These are phyloP conservation scores for Leptopilina syphax DNA, from an alignment of 2,888 invertebrate genomes.

Conservation along the genomic window DNA sequence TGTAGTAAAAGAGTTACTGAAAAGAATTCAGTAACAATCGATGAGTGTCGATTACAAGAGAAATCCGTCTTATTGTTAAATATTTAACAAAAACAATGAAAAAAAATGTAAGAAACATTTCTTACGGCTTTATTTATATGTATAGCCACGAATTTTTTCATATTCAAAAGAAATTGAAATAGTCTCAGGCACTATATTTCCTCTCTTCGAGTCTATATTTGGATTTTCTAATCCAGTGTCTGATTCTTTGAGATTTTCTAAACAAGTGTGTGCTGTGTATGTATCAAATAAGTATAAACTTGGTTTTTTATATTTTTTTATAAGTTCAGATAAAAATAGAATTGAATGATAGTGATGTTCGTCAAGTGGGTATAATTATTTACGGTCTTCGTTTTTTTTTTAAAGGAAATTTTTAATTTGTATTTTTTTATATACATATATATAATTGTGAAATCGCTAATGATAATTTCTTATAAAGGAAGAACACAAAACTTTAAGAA, in stretches of 20 bases:
- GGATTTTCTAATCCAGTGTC: background rate
- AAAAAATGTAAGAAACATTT: constrained; percentile 15
- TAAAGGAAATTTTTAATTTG: constrained; percentile 29
- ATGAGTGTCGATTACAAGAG: constrained; percentile 10
- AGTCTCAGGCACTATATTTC: constrained; percentile 14
- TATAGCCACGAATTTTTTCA: constrained; percentile 3
- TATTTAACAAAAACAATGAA: constrained; percentile 21
- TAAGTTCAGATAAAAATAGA: constrained; percentile 46
- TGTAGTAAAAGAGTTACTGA: constrained; percentile 57
- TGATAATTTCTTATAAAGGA: constrained; percentile 28
- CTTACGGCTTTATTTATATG: constrained; percentile 5
- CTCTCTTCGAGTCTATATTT: background rate
- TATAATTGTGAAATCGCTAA: constrained; percentile 6
- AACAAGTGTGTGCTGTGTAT: constrained; percentile 41
- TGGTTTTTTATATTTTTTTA: constrained; percentile 29
- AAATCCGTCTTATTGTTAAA: constrained; percentile 21
- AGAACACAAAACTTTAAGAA: background rate
- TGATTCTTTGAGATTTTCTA: constrained; percentile 30
- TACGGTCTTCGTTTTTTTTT: constrained; percentile 46
- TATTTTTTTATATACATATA: background rate
- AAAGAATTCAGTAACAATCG: constrained; percentile 38
- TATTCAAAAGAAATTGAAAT: constrained; percentile 5
- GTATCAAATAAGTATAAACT: constrained; percentile 3
- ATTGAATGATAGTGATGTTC: constrained; percentile 28
- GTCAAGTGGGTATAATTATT: constrained; percentile 40